A percentile compares a stretch with the other conserved stretches of the same genome.
Evolutionary conservation across 2,113 vertebrate species (phyloP).

Genomic region (Lutjanus erythropterus): DNA sequence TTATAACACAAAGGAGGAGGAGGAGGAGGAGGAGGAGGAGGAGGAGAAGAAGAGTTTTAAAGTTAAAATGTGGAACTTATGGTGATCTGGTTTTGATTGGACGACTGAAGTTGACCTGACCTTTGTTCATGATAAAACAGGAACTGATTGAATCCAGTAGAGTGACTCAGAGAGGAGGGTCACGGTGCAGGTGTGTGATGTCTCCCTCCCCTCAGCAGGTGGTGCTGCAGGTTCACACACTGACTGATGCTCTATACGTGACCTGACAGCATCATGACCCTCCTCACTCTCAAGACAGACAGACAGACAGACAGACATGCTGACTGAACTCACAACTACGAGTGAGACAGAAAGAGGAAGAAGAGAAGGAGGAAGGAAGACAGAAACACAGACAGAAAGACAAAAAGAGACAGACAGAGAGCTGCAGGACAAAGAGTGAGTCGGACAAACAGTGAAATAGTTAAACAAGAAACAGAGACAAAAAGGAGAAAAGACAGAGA

Average conservation of each 20-base stretch:
- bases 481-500: neutral
- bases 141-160: too few species aligned
- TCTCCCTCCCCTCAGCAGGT: constrained; percentile 11
- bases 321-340: neutral
- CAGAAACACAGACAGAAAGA: neutral
- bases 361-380: constrained; percentile 26
- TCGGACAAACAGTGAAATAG: neutral
- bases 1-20: too few species aligned
- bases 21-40: too few species aligned
- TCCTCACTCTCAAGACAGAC: neutral
- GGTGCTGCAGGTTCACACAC: constrained; percentile 6
- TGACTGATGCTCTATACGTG: neutral
- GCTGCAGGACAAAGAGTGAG: neutral
- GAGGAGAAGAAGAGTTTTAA: too few species aligned
- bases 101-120: too few species aligned
- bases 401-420: neutral
- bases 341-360: constrained; percentile 44
- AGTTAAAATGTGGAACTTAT: too few species aligned
- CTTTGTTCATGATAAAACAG: too few species aligned
- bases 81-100: too few species aligned
- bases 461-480: constrained; percentile 47
- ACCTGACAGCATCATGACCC: neutral
- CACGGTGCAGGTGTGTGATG: neutral
- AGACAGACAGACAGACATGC: neutral
- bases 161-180: too few species aligned